Conservation (phyloP, 2,888 invertebrate species). For the Ormyrus pomaceus region DNA sequence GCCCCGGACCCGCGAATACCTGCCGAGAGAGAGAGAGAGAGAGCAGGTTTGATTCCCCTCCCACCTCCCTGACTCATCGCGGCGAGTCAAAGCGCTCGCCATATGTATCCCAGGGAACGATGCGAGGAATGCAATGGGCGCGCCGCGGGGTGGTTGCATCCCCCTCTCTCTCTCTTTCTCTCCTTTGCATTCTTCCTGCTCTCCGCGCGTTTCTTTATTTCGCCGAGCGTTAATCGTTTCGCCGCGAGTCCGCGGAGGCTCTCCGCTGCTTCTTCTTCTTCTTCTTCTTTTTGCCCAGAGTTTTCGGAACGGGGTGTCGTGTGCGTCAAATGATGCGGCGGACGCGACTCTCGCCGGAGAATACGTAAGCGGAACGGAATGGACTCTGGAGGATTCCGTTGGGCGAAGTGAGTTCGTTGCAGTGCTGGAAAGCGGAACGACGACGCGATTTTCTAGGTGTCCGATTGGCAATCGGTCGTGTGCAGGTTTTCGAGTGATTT, state of each 20-base stretch:
- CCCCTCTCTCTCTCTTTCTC: conserved; percentile 26
- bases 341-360: too few relatives aligned
- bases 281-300: not conserved
- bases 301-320: too few relatives aligned
- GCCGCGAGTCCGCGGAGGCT: not conserved
- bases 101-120: conserved; percentile 61
- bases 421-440: not conserved
- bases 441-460: not conserved
- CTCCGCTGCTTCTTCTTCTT: conserved; percentile 44
- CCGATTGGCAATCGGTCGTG: too few relatives aligned
- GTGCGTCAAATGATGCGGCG: too few relatives aligned
- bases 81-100: conserved; percentile 69
- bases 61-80: conserved; percentile 51
- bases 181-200: not conserved
- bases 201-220: not conserved
- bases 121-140: conserved; percentile 73
- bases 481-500: too few relatives aligned
- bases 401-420: not conserved
- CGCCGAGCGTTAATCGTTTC: not conserved
- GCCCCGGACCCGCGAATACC: conserved; percentile 57
- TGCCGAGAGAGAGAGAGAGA: conserved; percentile 39
- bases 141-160: conserved; percentile 67
- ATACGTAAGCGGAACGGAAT: too few relatives aligned
- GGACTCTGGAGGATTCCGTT: not conserved
- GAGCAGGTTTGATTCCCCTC: conserved; percentile 58